Percentiles rank a stretch among this genome's conserved stretches.
Evolutionary conservation across 1,140 invertebrate species (phyloP).

Genomic region (Glomeris maerens): DNA sequence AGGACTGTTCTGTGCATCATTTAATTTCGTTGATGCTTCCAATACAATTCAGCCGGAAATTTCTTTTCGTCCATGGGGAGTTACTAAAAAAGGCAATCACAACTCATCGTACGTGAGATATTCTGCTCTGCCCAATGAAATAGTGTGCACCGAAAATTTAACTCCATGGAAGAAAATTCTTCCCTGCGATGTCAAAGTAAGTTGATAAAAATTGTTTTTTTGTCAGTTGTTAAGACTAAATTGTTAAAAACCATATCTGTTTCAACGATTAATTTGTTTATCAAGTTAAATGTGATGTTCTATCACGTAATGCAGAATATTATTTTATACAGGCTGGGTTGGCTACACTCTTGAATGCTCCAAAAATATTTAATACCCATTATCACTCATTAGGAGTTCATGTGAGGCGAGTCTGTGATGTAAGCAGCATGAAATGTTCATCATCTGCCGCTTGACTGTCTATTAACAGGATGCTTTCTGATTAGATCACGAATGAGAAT

Average conservation of each 20-base stretch:
- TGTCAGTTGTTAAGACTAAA: not conserved
- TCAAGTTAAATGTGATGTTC: no score
- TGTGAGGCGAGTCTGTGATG: conserved; percentile 60
- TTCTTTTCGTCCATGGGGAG: conserved; percentile 61
- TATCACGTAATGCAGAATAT: not conserved
- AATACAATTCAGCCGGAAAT: conserved; percentile 72
- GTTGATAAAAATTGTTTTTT: no score
- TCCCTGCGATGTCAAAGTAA: conserved; percentile 69
- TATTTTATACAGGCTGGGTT: conserved; percentile 50
- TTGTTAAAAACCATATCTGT: not conserved
- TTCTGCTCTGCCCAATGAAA: conserved; percentile 78
- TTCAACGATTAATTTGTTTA: no score
- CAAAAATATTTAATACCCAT: conserved; percentile 77
- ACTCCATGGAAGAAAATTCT: conserved; percentile 95
- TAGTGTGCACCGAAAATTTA: conserved; percentile 95
- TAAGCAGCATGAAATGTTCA: no score
- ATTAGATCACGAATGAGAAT: no score
- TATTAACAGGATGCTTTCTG: no score
- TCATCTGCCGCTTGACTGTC: no score
- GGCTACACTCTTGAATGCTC: conserved; percentile 73
- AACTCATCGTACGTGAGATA: conserved; percentile 55
- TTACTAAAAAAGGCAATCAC: conserved; percentile 32
- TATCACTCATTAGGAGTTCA: conserved; percentile 84
- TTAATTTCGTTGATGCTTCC: conserved; percentile 86
- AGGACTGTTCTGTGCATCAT: conserved; percentile 84